Evolutionary conservation across 2,797 vertebrate genomes (phyloP).

Genomic region (Sternotherus odoratus): DNA sequence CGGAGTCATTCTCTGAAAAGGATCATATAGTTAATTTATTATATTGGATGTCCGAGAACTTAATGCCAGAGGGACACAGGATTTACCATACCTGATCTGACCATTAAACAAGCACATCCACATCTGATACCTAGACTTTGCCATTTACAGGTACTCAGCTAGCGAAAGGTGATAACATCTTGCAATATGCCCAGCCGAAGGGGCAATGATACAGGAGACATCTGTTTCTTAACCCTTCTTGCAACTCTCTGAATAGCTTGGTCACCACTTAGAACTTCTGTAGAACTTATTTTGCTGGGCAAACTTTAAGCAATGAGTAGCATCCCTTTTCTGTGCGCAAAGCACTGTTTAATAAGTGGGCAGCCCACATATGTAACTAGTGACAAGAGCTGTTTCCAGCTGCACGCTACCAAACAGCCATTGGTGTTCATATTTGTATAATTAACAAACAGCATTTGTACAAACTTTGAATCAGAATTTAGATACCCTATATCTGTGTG

Average conservation of each 20-base stretch:
- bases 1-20: not conserved
- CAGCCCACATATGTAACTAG: accelerated
- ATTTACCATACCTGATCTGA: not conserved
- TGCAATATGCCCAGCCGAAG: accelerated
- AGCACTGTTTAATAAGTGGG: not conserved
- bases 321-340: not conserved
- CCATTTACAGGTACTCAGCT: accelerated
- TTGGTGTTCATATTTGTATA: not conserved
- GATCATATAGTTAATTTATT: not conserved
- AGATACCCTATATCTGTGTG: not conserved
- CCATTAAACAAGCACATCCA: not conserved
- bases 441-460: not conserved
- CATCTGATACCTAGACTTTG: accelerated
- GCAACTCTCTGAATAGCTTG: not conserved
- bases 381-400: not conserved
- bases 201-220: accelerated
- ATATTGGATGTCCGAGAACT: not conserved
- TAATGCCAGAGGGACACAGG: not conserved
- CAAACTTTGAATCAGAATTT: not conserved
- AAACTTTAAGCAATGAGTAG: not conserved
- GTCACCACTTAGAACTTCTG: accelerated
- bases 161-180: not conserved
- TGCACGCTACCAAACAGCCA: not conserved
- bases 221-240: not conserved
- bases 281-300: not conserved